Evolutionary conservation across 2,797 vertebrate genomes (phyloP).

Genomic region (Sebastes matsubarae): DNA sequence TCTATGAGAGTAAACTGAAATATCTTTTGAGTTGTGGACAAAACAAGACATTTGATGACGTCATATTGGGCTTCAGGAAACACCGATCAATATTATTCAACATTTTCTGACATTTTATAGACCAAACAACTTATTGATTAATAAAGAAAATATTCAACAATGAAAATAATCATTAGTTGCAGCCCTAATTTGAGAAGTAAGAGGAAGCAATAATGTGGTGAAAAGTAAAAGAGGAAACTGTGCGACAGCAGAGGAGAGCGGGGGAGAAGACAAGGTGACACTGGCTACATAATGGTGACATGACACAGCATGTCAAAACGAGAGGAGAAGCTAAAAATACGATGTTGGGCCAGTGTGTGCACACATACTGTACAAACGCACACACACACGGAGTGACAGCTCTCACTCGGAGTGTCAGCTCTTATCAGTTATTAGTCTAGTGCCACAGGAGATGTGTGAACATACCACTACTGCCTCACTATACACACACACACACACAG

Average conservation of each 20-base stretch:
- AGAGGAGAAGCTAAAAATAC: slow-evolving; percentile 52
- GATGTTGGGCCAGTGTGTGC: slow-evolving; percentile 1
- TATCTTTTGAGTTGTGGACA: too few species aligned
- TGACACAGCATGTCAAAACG: slow-evolving; percentile 33
- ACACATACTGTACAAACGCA: slow-evolving; percentile 10
- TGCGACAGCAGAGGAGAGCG: slow-evolving; percentile 1
- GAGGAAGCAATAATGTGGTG: background rate
- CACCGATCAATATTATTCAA: too few species aligned
- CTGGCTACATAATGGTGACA: slow-evolving; percentile 41
- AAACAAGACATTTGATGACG: too few species aligned
- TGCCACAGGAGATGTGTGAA: slow-evolving; percentile 53
- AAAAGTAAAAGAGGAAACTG: background rate
- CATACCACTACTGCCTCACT: slow-evolving; percentile 30
- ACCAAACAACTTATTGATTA: too few species aligned
- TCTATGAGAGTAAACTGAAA: too few species aligned
- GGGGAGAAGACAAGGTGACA: slow-evolving; percentile 16
- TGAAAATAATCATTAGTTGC: too few species aligned
- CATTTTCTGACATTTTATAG: too few species aligned
- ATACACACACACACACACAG: slow-evolving; percentile 11
- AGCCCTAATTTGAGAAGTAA: background rate
- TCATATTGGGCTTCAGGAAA: too few species aligned
- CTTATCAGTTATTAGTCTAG: slow-evolving; percentile 63
- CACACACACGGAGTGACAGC: slow-evolving; percentile 34
- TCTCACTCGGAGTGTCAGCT: slow-evolving; percentile 54
- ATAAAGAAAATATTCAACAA: too few species aligned